A percentile compares a stretch with the other conserved stretches of the same genome.
phyloP scores from a whole-genome alignment of 2,888 invertebrate genomes.

The Nomada lathburiana region DNA sequence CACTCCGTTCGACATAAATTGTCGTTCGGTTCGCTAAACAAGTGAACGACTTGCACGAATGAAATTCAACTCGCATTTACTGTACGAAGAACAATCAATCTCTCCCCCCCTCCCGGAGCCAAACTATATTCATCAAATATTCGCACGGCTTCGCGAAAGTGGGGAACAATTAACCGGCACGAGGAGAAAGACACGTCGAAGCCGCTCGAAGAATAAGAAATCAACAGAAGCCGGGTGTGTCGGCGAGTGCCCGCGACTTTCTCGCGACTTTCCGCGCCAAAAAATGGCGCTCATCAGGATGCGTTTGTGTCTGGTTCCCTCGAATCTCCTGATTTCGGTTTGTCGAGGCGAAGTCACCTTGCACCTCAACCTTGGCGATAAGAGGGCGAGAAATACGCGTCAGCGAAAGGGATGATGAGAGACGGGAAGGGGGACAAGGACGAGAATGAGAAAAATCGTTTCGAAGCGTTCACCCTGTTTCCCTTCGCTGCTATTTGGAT shows the following conservation, averaged over 20 bases:
- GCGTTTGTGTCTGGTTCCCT: conserved; percentile 48
- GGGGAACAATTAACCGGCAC: neutral
- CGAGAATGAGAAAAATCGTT: conserved; percentile 53
- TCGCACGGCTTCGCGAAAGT: neutral
- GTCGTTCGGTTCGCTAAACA: too few relatives aligned
- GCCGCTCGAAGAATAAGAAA: neutral
- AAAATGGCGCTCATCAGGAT: conserved; percentile 52
- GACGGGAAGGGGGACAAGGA: neutral
- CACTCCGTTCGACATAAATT: too few relatives aligned
- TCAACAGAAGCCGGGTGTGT: neutral
- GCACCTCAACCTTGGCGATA: conserved; percentile 2
- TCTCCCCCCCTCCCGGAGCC: too few relatives aligned
- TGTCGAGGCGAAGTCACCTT: conserved; percentile 43
- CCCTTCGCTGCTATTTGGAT: conserved; percentile 43
- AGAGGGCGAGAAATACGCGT: neutral
- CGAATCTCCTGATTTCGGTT: conserved; percentile 62
- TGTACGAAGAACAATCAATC: neutral
- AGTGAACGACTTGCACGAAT: neutral
- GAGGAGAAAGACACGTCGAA: too few relatives aligned
- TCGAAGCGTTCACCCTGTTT: conserved; percentile 21
- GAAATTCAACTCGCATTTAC: neutral
- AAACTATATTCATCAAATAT: neutral
- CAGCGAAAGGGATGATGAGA: neutral
- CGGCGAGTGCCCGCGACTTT: conserved; percentile 28
- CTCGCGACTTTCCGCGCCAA: conserved; percentile 10